Evolutionary conservation across 2,888 invertebrate genomes (phyloP), one percentile per base, ranked within the genome.

Genomic region (Stenolophus ochropezus): DNA sequence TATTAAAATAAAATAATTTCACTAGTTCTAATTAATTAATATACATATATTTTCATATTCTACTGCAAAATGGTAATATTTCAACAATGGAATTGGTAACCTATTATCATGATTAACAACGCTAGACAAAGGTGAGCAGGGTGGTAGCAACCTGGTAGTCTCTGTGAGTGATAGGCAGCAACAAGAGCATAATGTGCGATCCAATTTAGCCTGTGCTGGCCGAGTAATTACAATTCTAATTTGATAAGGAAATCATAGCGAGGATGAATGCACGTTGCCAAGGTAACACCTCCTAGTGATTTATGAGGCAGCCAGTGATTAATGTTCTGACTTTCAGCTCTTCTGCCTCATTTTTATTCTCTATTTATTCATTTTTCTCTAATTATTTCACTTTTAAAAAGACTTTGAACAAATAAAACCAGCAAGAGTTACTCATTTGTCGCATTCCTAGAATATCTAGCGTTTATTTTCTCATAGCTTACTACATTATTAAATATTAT

Each of bases 271-370:
- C 47, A 49, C 51, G 79, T 79, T 79, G 69, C 79, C 79, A 69
- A 79, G 78, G 78, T 78, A 78, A 65, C 78, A 78, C 78, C 78
- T 78, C 33, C 58, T 21, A 78, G 79, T 79, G 79, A 79, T 79
- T 79, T 79, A 79, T 79, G 79, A 79, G 14, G 18, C 77, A 51
- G 18, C 25, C 23, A 21, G 49, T 79, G 69, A 79, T 79, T 79
- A 79, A 79, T 79, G 65, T 51, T 73, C 73, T 21, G n/a, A 47
- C 27, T 47, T 73, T 33, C 47, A 73, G 42, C 16, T 25, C 25
- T 69, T 16, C 33, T 18, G 1, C 8, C 1, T 42, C 14, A 69
- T 69, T 61, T 61, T 25, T 21, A 21, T 61, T 33, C 27, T n/a
- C 27, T 14, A 27, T 33, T 61, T 61, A 61, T n/a, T 69, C 6